Base-by-base conservation (phyloP, 2,797 vertebrate species). In the Clarias laeviceps region DNA sequence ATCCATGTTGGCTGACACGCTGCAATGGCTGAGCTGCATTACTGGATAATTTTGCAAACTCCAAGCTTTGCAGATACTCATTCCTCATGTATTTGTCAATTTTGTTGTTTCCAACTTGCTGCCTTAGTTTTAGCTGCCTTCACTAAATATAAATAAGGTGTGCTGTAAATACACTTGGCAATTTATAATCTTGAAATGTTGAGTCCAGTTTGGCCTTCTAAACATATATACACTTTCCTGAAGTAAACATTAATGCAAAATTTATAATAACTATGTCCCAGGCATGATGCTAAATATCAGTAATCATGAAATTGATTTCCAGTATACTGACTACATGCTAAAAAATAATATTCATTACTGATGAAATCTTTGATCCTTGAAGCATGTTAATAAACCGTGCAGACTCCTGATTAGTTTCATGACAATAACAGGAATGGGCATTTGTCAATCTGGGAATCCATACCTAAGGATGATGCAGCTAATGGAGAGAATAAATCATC, bases 381-480 rank as follows among this genome's bases (percentile, higher is more conserved):
- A 73, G 54, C 66, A 83, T 85, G 18, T 77, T 80, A 73, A 64
- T 78, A 79, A 34, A 24, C 74, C 2, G 14, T 12, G 59, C 15
- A 54, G 14, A 15, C 2, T 73, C 15, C 73, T 56, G 73, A 76
- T 59, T 59, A 57, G 54, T 77, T 59, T 57, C 32, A n/a, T 79
- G 76, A n/a, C 2, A n/a, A 61, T 14, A n/a, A 15, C 11, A 37
- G 22, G 22, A 62, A 79, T 8, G 6, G 1, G 15, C 1, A 12
- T 61, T 32, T 24, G 56, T 59, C 34, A 77, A 77, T 37, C 27
- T 34, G 54, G 8, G 62, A 34, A 37, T 34, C 4, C 2, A 8
- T 59, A 77, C 20, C 12, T 59, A 14, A 22, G 56, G 20, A 14
- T 14, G 56, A 24, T 24, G 6, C 0, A 5, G 56, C 9, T 34